Conservation (phyloP, 2,113 vertebrate genomes). For the Nycticorax nycticorax region DNA sequence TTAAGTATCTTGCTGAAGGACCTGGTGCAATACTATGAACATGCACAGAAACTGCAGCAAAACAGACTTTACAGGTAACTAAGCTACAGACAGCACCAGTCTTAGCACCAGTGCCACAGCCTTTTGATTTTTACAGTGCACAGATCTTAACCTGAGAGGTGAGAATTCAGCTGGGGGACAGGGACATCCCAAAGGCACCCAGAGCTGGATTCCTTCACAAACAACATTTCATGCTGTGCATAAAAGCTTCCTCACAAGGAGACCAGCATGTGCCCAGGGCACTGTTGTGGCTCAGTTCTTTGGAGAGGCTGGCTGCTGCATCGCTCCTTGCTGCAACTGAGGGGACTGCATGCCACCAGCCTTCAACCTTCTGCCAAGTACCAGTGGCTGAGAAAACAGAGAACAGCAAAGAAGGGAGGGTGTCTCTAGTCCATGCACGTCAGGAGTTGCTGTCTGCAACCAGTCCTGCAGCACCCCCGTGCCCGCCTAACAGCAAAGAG, state of each 20-base stretch:
- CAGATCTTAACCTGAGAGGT: not conserved
- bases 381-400: not conserved
- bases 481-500: not conserved
- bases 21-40: not conserved
- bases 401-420: not conserved
- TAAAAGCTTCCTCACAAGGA: not conserved
- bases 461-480: not conserved
- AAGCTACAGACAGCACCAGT: not conserved
- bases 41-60: not conserved
- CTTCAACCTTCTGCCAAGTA: not conserved
- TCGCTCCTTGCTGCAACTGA: fast-evolving
- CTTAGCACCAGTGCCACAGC: not conserved
- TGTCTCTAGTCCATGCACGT: fast-evolving
- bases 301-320: not conserved
- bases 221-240: not conserved
- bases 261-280: not conserved
- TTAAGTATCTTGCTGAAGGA: not conserved
- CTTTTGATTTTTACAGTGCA: not conserved
- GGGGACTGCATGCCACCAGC: not conserved
- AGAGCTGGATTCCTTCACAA: not conserved
- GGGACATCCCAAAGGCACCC: not conserved
- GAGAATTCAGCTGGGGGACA: not conserved
- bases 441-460: not conserved
- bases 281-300: not conserved
- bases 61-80: not conserved